Base-by-base conservation (phyloP, 2,888 invertebrate species). In the Orchesella flavescens region DNA sequence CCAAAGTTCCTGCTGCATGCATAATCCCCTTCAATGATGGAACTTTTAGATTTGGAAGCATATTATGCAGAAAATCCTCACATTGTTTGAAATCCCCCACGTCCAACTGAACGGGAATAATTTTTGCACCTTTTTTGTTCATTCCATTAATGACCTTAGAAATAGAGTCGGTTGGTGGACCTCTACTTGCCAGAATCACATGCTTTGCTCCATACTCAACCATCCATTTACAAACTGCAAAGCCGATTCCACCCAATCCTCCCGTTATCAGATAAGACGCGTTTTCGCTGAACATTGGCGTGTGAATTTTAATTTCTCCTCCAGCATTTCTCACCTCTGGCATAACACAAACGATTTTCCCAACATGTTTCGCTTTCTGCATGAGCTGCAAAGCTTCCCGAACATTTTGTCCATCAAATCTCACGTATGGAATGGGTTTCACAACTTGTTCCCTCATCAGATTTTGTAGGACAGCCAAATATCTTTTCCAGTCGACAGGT, bases 181-280 rank as follows among this genome's bases (percentile, higher is more conserved):
- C 68, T 19, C 81, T 57, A 24, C 23, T 49, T 0, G 66, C 74
- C 5, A 81, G 21, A 1, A 66, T 61, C 13, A 81, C 24, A 34
- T 65, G 55, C 59, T 81, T 81, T 0, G 81, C 81, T 0, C 81
- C 81, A 2, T 34, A 57, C 12, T 44, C 13, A 4, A 74, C 24
- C 65, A 81, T 65, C 74, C 73, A 73, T 68, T 69, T 74, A 15
- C 44, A 44, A 21, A 81, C 68, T 17, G 68, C 74, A 9, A 81
- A 69, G 0, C 81, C 81, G 17, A 81, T 81, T 0, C 81, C 74
- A 2, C 74, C 81, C 23, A 81, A 17, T 1, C 81, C 81, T 19
- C 81, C 81, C 13, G 81, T 81, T 10, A 81, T 21, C 13, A 81
- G 53, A 15, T 81, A 81, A 3, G 74, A 74, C 7, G 59, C 34